phyloP scores from a whole-genome alignment of 2,797 vertebrate species.

The Sebastes oblongus region DNA sequence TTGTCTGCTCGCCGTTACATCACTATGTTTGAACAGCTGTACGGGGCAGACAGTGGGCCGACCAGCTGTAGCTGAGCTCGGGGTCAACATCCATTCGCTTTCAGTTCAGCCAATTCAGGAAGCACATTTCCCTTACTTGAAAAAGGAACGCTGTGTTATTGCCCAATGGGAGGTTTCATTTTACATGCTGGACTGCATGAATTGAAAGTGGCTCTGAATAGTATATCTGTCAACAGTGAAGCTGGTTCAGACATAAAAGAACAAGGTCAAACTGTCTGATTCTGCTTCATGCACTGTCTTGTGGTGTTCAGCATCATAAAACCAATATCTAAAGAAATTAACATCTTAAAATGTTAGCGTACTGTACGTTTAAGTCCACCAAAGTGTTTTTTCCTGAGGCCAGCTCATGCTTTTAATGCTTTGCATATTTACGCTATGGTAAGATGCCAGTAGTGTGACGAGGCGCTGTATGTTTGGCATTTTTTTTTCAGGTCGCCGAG shows the following conservation, averaged over 20 bases:
- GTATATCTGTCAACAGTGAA: neutral
- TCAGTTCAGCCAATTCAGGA: constrained; percentile 40
- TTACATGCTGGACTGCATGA: neutral
- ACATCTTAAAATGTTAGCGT: too few relatives aligned
- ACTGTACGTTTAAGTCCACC: too few relatives aligned
- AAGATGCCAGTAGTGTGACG: too few relatives aligned
- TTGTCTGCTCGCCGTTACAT: constrained; percentile 28
- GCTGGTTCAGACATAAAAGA: neutral
- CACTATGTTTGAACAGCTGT: constrained; percentile 76
- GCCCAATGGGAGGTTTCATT: neutral
- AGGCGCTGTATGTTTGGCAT: too few relatives aligned
- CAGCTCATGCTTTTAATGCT: too few relatives aligned
- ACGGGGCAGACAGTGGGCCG: constrained; percentile 36
- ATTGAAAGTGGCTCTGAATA: neutral
- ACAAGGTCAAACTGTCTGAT: neutral
- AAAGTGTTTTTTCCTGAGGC: too few relatives aligned
- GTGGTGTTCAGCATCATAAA: neutral
- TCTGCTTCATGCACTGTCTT: neutral
- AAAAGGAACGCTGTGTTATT: constrained; percentile 14
- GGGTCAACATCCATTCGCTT: constrained; percentile 39
- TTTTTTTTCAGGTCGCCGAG: too few relatives aligned
- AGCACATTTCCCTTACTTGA: constrained; percentile 14
- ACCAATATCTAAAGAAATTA: neutral
- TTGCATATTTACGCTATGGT: too few relatives aligned
- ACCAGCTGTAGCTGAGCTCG: constrained; percentile 63